Percentiles rank a stretch among this genome's conserved stretches.
These are phyloP conservation scores for Ptyas mucosa DNA, from an alignment of 2,113 vertebrate species.

Conservation along the genomic window DNA sequence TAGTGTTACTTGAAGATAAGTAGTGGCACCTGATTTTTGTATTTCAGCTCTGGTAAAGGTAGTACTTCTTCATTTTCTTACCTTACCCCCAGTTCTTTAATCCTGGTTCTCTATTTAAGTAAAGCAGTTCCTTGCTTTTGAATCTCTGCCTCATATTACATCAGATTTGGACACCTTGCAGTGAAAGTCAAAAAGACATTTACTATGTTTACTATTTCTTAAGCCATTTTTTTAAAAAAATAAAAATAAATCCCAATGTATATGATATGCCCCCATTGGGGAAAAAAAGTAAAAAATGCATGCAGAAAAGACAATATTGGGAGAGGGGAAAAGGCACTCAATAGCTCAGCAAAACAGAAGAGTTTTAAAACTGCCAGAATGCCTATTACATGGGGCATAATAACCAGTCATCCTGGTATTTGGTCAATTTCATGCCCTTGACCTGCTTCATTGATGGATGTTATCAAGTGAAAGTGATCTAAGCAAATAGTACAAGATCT, in stretches of 20 bases:
- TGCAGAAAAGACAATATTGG: not conserved
- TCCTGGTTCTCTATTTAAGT: not conserved
- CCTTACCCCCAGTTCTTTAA: not conserved
- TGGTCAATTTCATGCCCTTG: not conserved
- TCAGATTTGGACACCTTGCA: not conserved
- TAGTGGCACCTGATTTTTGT: not conserved
- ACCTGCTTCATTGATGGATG: not conserved
- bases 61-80: not conserved
- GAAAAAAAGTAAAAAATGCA: not conserved
- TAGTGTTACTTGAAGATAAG: not conserved
- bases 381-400: not conserved
- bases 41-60: not conserved
- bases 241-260: not conserved
- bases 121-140: not conserved
- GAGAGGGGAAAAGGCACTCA: not conserved
- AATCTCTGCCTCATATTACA: not conserved
- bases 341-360: not conserved
- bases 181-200: not conserved
- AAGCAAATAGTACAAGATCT: not conserved
- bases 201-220: not conserved
- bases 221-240: not conserved
- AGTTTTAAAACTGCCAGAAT: not conserved
- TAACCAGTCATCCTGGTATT: not conserved
- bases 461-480: not conserved
- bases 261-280: not conserved